Evolutionary conservation across 2,888 invertebrate species (phyloP), one percentile per base, ranked within the genome.

Genomic region (Eupithecia vulgata): DNA sequence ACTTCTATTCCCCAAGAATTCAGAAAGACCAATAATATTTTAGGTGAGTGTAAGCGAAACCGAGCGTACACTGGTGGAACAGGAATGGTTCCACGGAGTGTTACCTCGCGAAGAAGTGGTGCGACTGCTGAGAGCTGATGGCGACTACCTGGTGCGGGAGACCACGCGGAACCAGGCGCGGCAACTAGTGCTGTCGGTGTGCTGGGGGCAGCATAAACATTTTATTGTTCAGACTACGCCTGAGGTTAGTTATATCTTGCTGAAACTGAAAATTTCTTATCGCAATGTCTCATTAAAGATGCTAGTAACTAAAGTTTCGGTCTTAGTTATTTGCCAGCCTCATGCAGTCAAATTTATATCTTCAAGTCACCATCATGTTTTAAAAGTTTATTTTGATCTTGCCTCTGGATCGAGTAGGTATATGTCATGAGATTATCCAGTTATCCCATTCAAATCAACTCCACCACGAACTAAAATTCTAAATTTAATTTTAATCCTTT

Each of bases 21-120:
- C 2, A 61, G 17, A 17, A 25, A 65, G 21, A 6, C 21, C 25
- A 13, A 40, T 40, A 40, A 34, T 1, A 70, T 71, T 80, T 40
- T 79, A 94, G 94, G 92, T 94, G 75, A 90, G 89, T 79, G 94
- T 92, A 77, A 90, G 90, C 68, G 94, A 95, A 82, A 93, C 92
- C 25, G 96, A 96, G 85, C 96, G 97, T 61, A 96, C 96, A 15
- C 91, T 97, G 66, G 97, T 98, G 78, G 98, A 98, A 82, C 98
- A 99, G 91, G 98, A 98, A 88, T 99, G 99, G 99, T 99, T 99
- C 92, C 99, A 99, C 87, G 99, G 99, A 0, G 98, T 99, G 15
- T 91, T 99, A 74, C 99, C 99, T 0, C 95, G 99, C 17, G 99
- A 99, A 90, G 99, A 99, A 93, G 99, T 99, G 42, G 98, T 99